Base-by-base conservation (phyloP, 2,888 invertebrate genomes). In the Lepidochrysops patricia region DNA sequence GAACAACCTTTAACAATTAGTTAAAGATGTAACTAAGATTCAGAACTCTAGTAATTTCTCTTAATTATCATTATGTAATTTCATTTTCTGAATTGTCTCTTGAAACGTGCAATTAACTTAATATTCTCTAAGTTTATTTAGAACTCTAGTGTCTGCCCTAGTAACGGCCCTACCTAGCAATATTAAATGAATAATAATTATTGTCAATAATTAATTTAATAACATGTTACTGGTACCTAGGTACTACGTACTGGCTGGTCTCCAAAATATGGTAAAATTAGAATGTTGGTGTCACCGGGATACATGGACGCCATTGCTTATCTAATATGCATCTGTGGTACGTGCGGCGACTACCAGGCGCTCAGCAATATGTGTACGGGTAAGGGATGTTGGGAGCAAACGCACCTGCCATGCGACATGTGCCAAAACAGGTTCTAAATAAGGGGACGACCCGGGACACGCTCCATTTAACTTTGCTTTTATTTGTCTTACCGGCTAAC, bases 291-390 rank as follows among this genome's bases (percentile, higher is more conserved):
- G 58, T 56, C 37, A 57, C 58, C 49, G 59, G 61, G 58, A 58
- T n/a, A 57, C 61, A 63, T 57, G 57, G 56, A 49, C 61, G 60
- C 49, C 35, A 60, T 59, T 57, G 58, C 50, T 57, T 57, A 63
- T 63, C 43, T 63, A 61, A 60, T 58, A 61, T 61, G 63, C 61
- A 63, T 63, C 23, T 57, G 58, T 52, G 61, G 56, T 56, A 60
- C 61, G 61, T 58, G 63, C 60, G 56, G 60, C 50, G 60, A 60
- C 56, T 63, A 60, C 56, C 43, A 54, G 60, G 61, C 61, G 57
- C 59, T 12, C 52, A 59, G 26, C 52, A 52, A 27, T n/a, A 52
- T 35, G 35, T 13, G 19, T 49, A 29, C 32, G 26, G 27, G 52
- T 26, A 50, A 32, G 15, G 32, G 26, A 15, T 19, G 1, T 0